Base-by-base conservation (phyloP, 2,888 invertebrate species). In the Parasteatoda lunata region DNA sequence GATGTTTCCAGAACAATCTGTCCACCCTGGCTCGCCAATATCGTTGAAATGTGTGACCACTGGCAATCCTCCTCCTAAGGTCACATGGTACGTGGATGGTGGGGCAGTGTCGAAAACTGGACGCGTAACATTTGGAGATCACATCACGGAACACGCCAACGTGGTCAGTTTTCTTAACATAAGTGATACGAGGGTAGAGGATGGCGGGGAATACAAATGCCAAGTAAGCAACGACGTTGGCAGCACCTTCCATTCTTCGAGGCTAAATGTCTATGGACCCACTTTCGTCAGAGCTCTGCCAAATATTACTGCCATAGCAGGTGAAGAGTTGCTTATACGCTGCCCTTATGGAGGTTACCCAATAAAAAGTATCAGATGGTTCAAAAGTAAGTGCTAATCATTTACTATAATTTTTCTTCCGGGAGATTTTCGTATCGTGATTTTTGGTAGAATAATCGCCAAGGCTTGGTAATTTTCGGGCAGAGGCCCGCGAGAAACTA, bases 271-370 rank as follows among this genome's bases (percentile, higher is more conserved):
- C 9, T 91, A 91, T 77, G 92, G 92, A 91, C 86, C 89, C 90
- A 69, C 84, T 69, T 59, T 84, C n/a, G 96, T 97, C 81, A 77
- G 84, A 52, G 45, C 64, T 13, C 68, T 81, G 78, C 49, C 52
- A 52, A 77, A 77, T 64, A 51, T 69, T 54, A 84, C 92, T 48
- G 91, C 91, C 0, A 91, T 92, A 15, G 92, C 92, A 52, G 91
- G 91, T 75, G 90, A 91, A 71, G 89, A 90, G 54, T 88, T 92
- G 54, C 89, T 90, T 6, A 90, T 92, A 47, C 89, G 90, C 69
- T 92, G 92, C 86, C 91, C 91, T 83, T 92, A 91, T 59, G 90
- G 91, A 8, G 92, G 92, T 11, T 91, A 91, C 89, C 92, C 92
- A 5, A 89, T 92, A n/a, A 89, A 90, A 68, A 88, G 90, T 5